phyloP scores from a whole-genome alignment of 1,140 invertebrate species.

The Acromyrmex echinatior region DNA sequence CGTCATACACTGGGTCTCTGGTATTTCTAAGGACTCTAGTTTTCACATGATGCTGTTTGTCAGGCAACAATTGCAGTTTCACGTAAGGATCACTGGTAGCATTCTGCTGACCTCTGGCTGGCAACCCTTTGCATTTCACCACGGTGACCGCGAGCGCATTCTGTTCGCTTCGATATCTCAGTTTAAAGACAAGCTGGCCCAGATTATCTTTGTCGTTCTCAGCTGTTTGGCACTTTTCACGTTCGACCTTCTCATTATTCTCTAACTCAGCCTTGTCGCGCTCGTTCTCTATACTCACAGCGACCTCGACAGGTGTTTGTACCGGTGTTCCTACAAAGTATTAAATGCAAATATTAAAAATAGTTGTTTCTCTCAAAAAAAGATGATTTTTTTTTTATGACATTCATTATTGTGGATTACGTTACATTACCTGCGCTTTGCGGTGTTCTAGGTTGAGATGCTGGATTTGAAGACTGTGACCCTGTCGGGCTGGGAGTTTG shows the following conservation, averaged over 20 bases:
- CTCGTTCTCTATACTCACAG: constrained; percentile 83
- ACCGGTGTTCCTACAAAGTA: constrained; percentile 72
- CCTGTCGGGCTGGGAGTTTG: constrained; percentile 84
- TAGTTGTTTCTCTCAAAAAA: neutral
- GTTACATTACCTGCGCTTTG: constrained; percentile 64
- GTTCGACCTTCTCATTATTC: constrained; percentile 88
- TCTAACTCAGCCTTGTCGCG: constrained; percentile 89
- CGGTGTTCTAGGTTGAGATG: constrained; percentile 77
- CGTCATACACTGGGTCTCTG: constrained; percentile 97
- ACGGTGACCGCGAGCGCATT: constrained; percentile 96
- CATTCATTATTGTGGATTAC: neutral
- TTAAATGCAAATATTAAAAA: neutral
- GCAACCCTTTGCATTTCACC: constrained; percentile 94
- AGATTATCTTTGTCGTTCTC: constrained; percentile 88
- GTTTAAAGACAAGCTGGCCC: constrained; percentile 95
- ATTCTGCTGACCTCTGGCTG: constrained; percentile 91
- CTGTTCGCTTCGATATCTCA: constrained; percentile 95
- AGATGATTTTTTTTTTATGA: neutral
- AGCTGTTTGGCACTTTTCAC: constrained; percentile 75
- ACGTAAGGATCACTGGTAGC: constrained; percentile 96
- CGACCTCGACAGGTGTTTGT: constrained; percentile 80
- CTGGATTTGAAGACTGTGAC: constrained; percentile 73
- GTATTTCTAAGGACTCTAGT: constrained; percentile 97
- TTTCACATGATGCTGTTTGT: constrained; percentile 98
- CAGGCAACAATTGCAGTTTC: constrained; percentile 96